phyloP scores from a whole-genome alignment of 2,113 vertebrate genomes.

The Girardinichthys multiradiatus region DNA sequence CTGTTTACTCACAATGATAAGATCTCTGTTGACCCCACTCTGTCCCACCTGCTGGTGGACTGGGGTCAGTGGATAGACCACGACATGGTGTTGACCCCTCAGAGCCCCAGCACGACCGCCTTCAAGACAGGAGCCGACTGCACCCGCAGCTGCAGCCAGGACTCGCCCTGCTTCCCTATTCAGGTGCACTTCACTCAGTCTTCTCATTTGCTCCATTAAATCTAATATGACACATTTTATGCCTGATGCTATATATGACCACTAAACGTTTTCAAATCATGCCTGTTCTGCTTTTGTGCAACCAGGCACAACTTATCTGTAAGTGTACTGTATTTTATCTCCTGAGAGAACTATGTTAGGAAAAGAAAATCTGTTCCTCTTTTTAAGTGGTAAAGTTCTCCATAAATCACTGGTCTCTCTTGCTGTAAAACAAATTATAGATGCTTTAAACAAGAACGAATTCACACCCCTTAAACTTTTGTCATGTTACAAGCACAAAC shows the following conservation, averaged over 20 bases:
- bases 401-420: neutral
- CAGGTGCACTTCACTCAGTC: conserved; percentile 52
- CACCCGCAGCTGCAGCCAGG: conserved; percentile 75
- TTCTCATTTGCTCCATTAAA: neutral
- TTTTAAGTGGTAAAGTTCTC: neutral
- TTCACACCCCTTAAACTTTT: too few species aligned
- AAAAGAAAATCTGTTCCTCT: neutral
- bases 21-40: conserved; percentile 78
- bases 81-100: conserved; percentile 80
- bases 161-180: conserved; percentile 83
- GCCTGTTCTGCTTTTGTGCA: too few species aligned
- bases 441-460: too few species aligned
- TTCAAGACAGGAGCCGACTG: conserved; percentile 81
- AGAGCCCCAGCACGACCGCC: conserved; percentile 78
- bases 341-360: neutral
- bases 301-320: neutral
- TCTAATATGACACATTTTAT: neutral
- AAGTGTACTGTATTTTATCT: neutral
- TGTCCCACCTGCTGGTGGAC: conserved; percentile 83
- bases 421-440: neutral
- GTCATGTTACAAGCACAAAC: too few species aligned
- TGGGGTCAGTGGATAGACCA: conserved; percentile 87
- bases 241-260: neutral
- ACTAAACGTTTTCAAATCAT: too few species aligned
- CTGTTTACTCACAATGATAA: conserved; percentile 81